Conservation (phyloP, 2,888 invertebrate genomes). For the Sinohyriopsis cumingii region DNA sequence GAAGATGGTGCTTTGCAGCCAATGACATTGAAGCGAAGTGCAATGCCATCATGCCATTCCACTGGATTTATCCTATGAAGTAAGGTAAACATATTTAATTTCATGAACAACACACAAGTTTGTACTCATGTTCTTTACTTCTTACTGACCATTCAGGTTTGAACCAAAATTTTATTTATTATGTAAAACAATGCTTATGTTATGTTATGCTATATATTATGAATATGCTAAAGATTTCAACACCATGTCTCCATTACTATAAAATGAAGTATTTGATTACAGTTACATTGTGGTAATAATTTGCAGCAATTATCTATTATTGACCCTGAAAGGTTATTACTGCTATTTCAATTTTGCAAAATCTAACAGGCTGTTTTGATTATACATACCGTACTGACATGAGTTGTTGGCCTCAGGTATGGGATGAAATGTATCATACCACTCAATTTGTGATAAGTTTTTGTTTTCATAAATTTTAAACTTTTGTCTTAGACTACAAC, state of each 20-base stretch:
- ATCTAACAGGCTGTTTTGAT: too few species aligned
- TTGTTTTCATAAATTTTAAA: too few species aligned
- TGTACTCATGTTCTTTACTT: not conserved
- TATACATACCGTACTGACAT: too few species aligned
- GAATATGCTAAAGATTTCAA: too few species aligned
- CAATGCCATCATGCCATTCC: conserved; percentile 52
- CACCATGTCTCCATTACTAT: too few species aligned
- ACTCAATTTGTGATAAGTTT: not conserved
- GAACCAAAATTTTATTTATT: not conserved
- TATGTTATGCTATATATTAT: too few species aligned
- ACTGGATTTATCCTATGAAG: conserved; percentile 44
- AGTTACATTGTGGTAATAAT: too few species aligned
- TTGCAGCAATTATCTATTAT: too few species aligned
- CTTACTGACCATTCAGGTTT: not conserved
- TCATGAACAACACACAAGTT: not conserved
- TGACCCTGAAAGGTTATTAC: too few species aligned
- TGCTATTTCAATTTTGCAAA: too few species aligned
- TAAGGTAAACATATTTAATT: not conserved
- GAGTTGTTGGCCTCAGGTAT: not conserved
- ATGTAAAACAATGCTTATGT: too few species aligned
- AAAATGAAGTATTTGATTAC: too few species aligned
- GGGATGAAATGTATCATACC: not conserved
- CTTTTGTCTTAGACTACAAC: not conserved
- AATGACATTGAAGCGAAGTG: conserved; percentile 51
- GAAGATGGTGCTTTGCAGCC: conserved; percentile 53